Evolutionary conservation across 2,888 invertebrate species (phyloP).

Genomic region (Leptogaster cylindrica): DNA sequence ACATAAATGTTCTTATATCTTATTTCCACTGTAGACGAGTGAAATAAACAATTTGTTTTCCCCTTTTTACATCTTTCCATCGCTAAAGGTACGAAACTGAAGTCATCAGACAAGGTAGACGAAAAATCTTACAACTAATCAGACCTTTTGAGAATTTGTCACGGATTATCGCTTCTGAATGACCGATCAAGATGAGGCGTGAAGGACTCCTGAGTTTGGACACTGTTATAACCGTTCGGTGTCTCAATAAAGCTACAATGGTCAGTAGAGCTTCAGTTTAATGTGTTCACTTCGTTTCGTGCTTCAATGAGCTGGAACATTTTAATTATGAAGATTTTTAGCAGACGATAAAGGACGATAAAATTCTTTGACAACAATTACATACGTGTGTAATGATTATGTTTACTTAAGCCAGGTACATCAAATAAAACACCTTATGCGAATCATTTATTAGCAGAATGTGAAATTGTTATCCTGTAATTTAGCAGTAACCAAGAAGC

Average conservation of each 20-base stretch:
- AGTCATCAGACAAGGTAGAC: neutral
- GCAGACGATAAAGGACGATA: too few species aligned
- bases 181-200: slow-evolving; percentile 41
- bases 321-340: too few species aligned
- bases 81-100: slow-evolving; percentile 4
- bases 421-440: too few species aligned
- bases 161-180: slow-evolving; percentile 47
- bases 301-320: slow-evolving; percentile 32
- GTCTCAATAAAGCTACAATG: slow-evolving; percentile 30
- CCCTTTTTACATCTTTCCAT: slow-evolving; percentile 18
- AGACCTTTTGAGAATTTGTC: slow-evolving; percentile 46
- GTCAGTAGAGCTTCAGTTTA: slow-evolving; percentile 20
- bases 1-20: neutral
- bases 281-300: slow-evolving; percentile 2
- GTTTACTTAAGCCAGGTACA: too few species aligned
- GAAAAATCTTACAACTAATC: slow-evolving; percentile 40
- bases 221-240: slow-evolving; percentile 4
- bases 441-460: too few species aligned
- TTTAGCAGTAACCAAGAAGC: too few species aligned
- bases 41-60: neutral
- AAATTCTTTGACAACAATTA: too few species aligned
- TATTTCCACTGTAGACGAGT: slow-evolving; percentile 20
- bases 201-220: slow-evolving; percentile 19
- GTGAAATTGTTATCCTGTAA: too few species aligned
- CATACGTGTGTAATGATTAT: too few species aligned